phyloP scores from a whole-genome alignment of 2,797 vertebrate genomes.

The Iguana delicatissima region DNA sequence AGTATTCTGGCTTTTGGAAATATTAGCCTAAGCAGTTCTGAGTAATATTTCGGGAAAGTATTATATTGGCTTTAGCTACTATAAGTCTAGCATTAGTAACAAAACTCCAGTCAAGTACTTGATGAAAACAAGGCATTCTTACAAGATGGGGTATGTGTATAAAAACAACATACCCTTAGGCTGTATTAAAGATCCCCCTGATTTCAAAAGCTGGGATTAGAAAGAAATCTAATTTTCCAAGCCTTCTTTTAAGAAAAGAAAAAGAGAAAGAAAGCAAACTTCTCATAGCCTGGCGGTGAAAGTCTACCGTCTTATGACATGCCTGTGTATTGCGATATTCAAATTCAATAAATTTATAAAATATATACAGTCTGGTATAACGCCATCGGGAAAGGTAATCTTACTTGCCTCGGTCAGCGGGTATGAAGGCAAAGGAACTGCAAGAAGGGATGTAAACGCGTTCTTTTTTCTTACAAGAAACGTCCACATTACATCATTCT shows the following conservation, averaged over 20 bases:
- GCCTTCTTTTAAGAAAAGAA: neutral
- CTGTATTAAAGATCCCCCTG: constrained; percentile 51
- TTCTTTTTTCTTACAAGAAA: too few species aligned
- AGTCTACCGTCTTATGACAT: constrained; percentile 15
- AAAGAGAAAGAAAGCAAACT: constrained; percentile 24
- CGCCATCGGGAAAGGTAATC: neutral
- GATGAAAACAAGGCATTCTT: constrained; percentile 61
- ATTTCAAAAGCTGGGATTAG: constrained; percentile 77
- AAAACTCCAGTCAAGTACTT: constrained; percentile 68
- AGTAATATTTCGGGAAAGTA: constrained; percentile 69
- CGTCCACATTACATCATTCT: too few species aligned
- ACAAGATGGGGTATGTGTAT: constrained; percentile 51
- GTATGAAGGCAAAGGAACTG: neutral
- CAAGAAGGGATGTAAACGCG: too few species aligned
- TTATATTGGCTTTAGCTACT: constrained; percentile 70
- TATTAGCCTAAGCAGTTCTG: constrained; percentile 70
- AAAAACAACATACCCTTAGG: constrained; percentile 52
- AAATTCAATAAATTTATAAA: neutral
- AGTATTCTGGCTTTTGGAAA: constrained; percentile 67
- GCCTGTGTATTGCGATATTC: neutral
- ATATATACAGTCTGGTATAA: neutral
- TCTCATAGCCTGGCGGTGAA: constrained; percentile 36
- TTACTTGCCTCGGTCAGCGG: neutral
- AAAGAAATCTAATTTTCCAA: constrained; percentile 22
- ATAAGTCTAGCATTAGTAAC: constrained; percentile 73